Evolutionary conservation across 2,797 vertebrate genomes (phyloP).

Genomic region (Spheniscus humboldti): DNA sequence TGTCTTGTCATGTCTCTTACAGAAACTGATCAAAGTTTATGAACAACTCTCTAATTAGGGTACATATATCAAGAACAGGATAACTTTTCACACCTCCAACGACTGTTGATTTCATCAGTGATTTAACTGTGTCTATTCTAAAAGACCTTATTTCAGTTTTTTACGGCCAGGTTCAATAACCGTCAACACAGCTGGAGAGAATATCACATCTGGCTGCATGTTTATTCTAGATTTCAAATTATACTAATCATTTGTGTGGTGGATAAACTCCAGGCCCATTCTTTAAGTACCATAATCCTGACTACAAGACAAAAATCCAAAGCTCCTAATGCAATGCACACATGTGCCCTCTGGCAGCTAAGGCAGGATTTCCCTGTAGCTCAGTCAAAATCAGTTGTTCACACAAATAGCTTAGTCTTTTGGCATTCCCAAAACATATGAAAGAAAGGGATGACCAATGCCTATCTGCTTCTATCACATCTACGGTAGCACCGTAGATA

Average conservation of each 20-base stretch:
- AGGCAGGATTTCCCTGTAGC: neutral
- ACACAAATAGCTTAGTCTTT: neutral
- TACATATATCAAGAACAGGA: neutral
- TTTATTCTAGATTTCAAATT: neutral
- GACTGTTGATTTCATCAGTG: neutral
- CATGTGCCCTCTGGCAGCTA: neutral
- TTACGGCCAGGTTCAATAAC: neutral
- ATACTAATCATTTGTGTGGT: neutral
- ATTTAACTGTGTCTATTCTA: neutral
- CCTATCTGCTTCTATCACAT: neutral
- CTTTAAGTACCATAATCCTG: neutral
- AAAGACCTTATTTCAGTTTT: neutral
- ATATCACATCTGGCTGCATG: neutral
- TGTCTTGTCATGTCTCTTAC: neutral
- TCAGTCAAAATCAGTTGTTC: neutral
- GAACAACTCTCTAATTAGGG: neutral
- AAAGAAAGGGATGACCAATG: neutral
- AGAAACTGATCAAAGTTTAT: neutral
- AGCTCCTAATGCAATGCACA: neutral
- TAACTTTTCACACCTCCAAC: neutral
- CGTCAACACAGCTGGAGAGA: neutral
- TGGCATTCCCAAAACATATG: neutral
- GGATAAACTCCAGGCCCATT: neutral
- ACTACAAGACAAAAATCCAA: neutral
- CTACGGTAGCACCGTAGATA: fast-evolving